A percentile compares a stretch with the other conserved stretches of the same genome.
Conservation (phyloP, 2,113 vertebrate genomes). For the Amblyornis subalaris region DNA sequence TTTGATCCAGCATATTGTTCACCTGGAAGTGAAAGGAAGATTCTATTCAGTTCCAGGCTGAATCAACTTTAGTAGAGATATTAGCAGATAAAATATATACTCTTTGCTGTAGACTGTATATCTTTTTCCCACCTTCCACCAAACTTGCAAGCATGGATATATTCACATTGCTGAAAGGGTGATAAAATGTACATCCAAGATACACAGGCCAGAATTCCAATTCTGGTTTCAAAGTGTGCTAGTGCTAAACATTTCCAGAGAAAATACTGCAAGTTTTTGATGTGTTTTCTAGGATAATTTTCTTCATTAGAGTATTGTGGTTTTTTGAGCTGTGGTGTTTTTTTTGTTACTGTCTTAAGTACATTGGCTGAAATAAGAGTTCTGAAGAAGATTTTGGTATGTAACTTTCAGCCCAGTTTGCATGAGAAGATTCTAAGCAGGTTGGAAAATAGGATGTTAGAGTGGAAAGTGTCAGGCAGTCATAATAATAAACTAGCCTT, state of each 20-base stretch:
- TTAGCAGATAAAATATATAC: not conserved
- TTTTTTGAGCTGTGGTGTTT: not conserved
- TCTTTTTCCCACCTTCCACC: not conserved
- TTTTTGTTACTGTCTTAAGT: not conserved
- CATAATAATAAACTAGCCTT: not conserved
- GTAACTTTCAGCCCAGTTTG: not conserved
- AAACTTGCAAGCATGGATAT: not conserved
- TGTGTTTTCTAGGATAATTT: not conserved
- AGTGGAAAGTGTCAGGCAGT: not conserved
- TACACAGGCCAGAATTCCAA: not conserved
- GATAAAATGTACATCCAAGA: not conserved
- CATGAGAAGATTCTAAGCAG: not conserved
- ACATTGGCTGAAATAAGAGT: not conserved
- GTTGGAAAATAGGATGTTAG: not conserved
- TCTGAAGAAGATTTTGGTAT: not conserved
- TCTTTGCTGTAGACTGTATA: not conserved
- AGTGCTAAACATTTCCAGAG: not conserved
- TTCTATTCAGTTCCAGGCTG: not conserved
- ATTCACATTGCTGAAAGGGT: not conserved
- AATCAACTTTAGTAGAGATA: not conserved
- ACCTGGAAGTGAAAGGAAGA: not conserved
- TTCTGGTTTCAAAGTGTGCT: not conserved
- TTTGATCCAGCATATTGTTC: not conserved
- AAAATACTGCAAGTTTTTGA: not conserved
- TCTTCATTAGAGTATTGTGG: not conserved